These are phyloP conservation scores for Ferrisia virgata DNA, from an alignment of 2,888 invertebrate genomes.

Conservation along the genomic window DNA sequence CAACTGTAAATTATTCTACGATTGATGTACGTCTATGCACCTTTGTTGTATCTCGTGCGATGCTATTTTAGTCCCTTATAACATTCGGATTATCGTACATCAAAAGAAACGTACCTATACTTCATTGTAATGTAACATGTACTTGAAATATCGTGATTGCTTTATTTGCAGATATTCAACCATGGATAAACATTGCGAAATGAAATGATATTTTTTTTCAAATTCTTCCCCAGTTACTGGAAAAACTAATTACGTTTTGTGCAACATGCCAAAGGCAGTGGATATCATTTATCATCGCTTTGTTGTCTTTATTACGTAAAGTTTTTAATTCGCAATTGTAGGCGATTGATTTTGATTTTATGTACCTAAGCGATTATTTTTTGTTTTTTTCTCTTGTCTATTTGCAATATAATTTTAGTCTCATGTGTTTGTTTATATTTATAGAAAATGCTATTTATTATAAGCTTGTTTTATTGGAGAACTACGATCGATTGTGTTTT, in stretches of 20 bases:
- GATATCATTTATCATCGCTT: not conserved
- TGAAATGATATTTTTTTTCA: not conserved
- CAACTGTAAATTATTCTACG: not conserved
- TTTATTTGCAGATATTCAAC: slow-evolving; percentile 12
- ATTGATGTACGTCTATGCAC: not conserved
- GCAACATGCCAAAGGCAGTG: not conserved
- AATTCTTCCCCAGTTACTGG: not conserved
- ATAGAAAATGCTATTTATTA: not conserved
- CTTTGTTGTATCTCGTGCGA: not conserved
- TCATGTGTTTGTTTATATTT: not conserved
- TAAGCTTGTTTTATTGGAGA: not conserved
- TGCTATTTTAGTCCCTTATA: not conserved
- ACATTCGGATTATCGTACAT: not conserved
- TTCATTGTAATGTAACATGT: not conserved
- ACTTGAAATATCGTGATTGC: not conserved
- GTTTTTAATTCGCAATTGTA: not conserved
- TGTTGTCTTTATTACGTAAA: not conserved
- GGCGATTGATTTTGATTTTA: not conserved
- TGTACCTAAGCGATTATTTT: not conserved
- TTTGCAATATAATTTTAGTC: not conserved
- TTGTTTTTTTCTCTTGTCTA: not conserved
- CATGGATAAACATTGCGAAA: not conserved
- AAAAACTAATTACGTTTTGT: not conserved
- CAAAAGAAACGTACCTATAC: not conserved
- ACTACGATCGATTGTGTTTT: not conserved